Percentiles rank a stretch among this genome's conserved stretches.
Evolutionary conservation across 1,140 invertebrate species (phyloP).

Genomic region (Heliothis virescens): DNA sequence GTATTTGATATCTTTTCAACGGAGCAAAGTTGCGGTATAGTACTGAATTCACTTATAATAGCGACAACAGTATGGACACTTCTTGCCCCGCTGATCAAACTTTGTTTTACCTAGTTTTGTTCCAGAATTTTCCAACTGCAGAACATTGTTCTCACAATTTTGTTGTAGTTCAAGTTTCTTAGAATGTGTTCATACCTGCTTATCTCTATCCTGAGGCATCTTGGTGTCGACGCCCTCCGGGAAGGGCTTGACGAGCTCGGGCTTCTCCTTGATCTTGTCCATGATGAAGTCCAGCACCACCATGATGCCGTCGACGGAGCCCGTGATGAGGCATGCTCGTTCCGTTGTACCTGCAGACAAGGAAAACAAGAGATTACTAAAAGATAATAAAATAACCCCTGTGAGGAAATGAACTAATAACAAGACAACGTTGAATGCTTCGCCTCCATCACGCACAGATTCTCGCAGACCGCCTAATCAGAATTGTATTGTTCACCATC

Average conservation of each 20-base stretch:
- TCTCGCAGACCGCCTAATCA: neutral
- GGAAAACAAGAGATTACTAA: neutral
- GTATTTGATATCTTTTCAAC: neutral
- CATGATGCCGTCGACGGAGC: constrained; percentile 97
- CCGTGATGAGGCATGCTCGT: constrained; percentile 98
- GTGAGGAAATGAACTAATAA: neutral
- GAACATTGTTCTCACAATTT: neutral
- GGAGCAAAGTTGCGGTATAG: neutral
- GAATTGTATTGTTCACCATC: constrained; percentile 3
- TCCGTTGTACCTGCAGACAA: constrained; percentile 95
- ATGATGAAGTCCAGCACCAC: constrained; percentile 98
- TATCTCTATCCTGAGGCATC: constrained; percentile 92
- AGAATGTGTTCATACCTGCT: constrained; percentile 87
- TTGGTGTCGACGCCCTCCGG: constrained; percentile 90
- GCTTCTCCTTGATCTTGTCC: constrained; percentile 99
- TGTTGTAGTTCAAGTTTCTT: neutral
- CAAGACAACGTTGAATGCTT: constrained; percentile 2
- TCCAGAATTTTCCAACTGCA: neutral
- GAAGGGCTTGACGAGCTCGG: constrained; percentile 94
- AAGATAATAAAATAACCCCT: neutral
- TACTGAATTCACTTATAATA: too few relatives aligned
- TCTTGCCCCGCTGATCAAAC: neutral
- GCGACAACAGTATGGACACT: too few relatives aligned
- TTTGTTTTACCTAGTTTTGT: neutral
- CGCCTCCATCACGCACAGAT: neutral